Percentiles rank a stretch among this genome's conserved stretches.
Evolutionary conservation across 53 echinoderm and acorn worm species (phyloP).

Genomic region (Apostichopus leukothele): DNA sequence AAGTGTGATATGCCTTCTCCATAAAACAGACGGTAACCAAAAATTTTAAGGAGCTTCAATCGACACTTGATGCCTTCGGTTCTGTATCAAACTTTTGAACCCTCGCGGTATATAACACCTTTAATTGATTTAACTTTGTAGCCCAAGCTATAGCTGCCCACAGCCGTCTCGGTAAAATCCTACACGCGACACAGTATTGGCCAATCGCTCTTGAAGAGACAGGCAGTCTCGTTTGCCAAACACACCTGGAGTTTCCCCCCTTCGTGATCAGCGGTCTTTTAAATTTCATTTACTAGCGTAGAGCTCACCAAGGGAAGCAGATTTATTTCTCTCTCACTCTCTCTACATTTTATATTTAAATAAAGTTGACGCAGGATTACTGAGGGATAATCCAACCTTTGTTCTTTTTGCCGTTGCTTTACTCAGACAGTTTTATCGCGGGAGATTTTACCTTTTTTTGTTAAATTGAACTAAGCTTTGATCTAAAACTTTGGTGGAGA

Average conservation of each 20-base stretch:
- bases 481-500: neutral
- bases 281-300: neutral
- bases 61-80: neutral
- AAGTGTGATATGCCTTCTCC: too few species aligned
- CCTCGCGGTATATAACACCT: conserved; percentile 24
- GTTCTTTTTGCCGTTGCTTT: too few species aligned
- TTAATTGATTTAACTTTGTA: conserved; percentile 26
- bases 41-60: neutral
- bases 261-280: neutral
- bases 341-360: neutral
- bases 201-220: conserved; percentile 1
- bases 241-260: conserved; percentile 32
- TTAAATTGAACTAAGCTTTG: neutral
- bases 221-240: conserved; percentile 20
- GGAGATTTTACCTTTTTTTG: too few species aligned
- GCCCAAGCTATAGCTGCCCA: neutral
- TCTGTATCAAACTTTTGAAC: conserved; percentile 10
- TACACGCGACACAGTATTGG: conserved; percentile 2
- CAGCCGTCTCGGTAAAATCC: neutral
- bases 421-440: neutral
- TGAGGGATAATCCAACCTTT: neutral
- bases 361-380: neutral
- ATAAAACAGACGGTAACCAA: too few species aligned
- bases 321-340: neutral
- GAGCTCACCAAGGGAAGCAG: neutral